A percentile compares a stretch with the other conserved stretches of the same genome.
phyloP scores from a whole-genome alignment of 2,888 invertebrate genomes.

The Perdita meconis region DNA sequence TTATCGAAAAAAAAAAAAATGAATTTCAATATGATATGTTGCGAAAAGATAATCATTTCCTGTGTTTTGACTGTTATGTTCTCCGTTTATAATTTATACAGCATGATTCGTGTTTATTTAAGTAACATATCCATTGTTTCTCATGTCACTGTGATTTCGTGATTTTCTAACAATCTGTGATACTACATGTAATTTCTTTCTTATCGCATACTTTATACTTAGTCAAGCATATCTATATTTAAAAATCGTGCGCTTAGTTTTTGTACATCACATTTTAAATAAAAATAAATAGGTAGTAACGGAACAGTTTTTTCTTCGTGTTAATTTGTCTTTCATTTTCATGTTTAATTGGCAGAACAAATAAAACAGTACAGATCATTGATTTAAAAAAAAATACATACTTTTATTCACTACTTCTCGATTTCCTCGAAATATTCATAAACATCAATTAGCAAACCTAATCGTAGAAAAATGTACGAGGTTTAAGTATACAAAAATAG shows the following conservation, averaged over 20 bases:
- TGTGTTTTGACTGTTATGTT: constrained; percentile 70
- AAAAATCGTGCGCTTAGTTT: constrained; percentile 68
- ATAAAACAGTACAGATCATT: no score
- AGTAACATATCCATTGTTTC: constrained; percentile 63
- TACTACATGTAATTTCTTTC: constrained; percentile 71
- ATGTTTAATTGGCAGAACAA: no score
- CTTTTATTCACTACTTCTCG: no score
- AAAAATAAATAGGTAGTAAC: constrained; percentile 68
- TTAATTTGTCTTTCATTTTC: constrained; percentile 19
- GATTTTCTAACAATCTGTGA: constrained; percentile 72
- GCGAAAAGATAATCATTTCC: constrained; percentile 24
- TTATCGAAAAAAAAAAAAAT: constrained; percentile 18
- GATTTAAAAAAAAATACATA: no score
- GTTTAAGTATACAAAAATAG: no score
- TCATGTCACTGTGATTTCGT: constrained; percentile 72
- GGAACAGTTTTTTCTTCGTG: constrained; percentile 45
- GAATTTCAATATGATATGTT: constrained; percentile 25
- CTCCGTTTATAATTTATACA: constrained; percentile 67
- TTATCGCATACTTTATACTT: constrained; percentile 69
- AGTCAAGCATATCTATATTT: constrained; percentile 64
- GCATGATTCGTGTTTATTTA: constrained; percentile 66
- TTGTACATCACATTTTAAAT: constrained; percentile 70
- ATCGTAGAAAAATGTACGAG: no score
- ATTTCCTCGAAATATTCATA: no score
- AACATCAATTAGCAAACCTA: no score